Conservation (phyloP, 2,888 invertebrate genomes). For the Drosophila melanosoma region DNA sequence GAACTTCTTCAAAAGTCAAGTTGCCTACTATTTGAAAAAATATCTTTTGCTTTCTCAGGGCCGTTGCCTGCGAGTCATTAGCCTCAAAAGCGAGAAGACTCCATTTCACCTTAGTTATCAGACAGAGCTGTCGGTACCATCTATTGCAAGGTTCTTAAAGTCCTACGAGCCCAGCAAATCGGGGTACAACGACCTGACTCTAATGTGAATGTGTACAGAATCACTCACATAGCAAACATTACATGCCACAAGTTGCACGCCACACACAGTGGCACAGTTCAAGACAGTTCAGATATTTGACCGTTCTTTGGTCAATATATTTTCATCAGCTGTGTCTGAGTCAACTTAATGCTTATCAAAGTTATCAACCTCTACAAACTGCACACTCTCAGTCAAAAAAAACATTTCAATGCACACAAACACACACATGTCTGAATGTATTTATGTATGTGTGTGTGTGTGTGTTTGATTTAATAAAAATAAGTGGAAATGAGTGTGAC, state of each 20-base stretch:
- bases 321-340: conserved; percentile 3
- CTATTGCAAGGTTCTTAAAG: background rate
- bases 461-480: conserved; percentile 6
- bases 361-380: background rate
- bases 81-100: background rate
- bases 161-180: conserved; percentile 30
- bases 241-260: conserved; percentile 37
- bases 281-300: conserved; percentile 17
- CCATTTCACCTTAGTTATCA: background rate
- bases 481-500: conserved; percentile 40
- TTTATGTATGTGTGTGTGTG: background rate
- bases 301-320: background rate
- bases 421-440: background rate
- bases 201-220: conserved; percentile 42
- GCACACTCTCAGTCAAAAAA: background rate
- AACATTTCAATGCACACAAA: background rate
- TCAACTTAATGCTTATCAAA: background rate
- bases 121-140: background rate
- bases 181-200: conserved; percentile 17
- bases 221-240: conserved; percentile 54
- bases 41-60: background rate
- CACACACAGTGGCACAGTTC: conserved; percentile 36
- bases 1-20: background rate
- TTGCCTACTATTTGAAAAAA: background rate
- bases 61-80: background rate